Conservation (phyloP, 2,888 invertebrate genomes). For the Dicyrtoma fusca region DNA sequence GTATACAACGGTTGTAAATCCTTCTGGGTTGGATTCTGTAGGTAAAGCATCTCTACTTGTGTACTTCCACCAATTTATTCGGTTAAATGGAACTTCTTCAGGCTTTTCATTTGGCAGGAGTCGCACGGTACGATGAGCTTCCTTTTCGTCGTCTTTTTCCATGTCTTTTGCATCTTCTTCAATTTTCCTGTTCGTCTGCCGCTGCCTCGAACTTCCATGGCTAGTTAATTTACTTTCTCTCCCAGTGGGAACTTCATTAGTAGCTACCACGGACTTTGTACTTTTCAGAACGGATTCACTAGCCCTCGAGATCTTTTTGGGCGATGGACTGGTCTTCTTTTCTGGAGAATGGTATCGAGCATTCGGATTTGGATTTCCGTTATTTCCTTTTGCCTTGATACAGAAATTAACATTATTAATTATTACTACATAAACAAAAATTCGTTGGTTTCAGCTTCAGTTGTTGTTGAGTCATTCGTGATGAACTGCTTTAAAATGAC, state of each 20-base stretch:
- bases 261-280: neutral
- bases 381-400: neutral
- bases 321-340: too few relatives aligned
- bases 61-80: constrained; percentile 33
- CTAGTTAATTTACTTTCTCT: neutral
- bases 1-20: neutral
- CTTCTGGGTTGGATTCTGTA: neutral
- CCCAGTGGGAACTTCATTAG: too few relatives aligned
- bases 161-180: too few relatives aligned
- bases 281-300: too few relatives aligned
- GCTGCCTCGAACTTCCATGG: too few relatives aligned
- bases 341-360: too few relatives aligned
- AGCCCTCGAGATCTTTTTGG: too few relatives aligned
- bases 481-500: too few relatives aligned
- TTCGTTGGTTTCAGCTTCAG: neutral
- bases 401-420: too few relatives aligned
- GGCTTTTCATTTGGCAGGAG: neutral
- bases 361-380: neutral
- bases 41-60: constrained; percentile 17
- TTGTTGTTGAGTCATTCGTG: neutral
- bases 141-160: neutral
- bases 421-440: too few relatives aligned
- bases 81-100: neutral
- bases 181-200: neutral
- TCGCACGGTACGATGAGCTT: constrained; percentile 11